Evolutionary conservation across 2,888 invertebrate genomes (phyloP).

Genomic region (Tuta absoluta): DNA sequence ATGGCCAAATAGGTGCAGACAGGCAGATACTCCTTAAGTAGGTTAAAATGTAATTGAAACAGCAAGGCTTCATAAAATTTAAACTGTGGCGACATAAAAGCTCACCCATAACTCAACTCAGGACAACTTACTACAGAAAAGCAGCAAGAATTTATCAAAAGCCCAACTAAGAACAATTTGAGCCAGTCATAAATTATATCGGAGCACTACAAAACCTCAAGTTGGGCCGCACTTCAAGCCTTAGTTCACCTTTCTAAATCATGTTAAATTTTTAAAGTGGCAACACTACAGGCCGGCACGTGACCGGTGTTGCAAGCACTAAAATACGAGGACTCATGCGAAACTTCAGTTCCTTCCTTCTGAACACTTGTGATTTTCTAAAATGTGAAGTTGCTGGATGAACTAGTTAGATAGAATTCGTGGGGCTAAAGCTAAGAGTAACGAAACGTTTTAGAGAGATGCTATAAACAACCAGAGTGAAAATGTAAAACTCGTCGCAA

Average conservation of each 20-base stretch:
- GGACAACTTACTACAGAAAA: background rate
- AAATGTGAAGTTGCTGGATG: conserved; percentile 1
- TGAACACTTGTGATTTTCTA: conserved; percentile 11
- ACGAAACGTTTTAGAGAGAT: too few relatives aligned
- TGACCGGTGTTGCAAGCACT: conserved; percentile 13
- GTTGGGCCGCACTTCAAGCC: conserved; percentile 8
- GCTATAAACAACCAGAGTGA: too few relatives aligned
- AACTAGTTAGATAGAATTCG: conserved; percentile 11
- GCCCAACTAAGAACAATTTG: conserved; percentile 2
- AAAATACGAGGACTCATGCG: conserved; percentile 9
- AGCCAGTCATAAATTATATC: conserved; percentile 16
- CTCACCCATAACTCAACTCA: background rate
- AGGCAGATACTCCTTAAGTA: background rate
- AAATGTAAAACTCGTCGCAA: too few relatives aligned
- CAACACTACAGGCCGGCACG: conserved; percentile 15
- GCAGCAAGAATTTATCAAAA: background rate
- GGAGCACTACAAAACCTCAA: conserved; percentile 6
- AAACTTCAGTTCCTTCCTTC: conserved; percentile 2
- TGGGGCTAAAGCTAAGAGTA: too few relatives aligned
- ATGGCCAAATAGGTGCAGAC: too few relatives aligned
- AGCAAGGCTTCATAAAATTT: background rate
- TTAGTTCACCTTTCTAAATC: conserved; percentile 24
- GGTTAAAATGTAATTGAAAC: background rate
- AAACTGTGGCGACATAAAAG: background rate
- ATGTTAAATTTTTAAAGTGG: conserved; percentile 28